Evolutionary conservation across 2,888 invertebrate species (phyloP), one percentile per base, ranked within the genome.

Genomic region (Papilio gigon): DNA sequence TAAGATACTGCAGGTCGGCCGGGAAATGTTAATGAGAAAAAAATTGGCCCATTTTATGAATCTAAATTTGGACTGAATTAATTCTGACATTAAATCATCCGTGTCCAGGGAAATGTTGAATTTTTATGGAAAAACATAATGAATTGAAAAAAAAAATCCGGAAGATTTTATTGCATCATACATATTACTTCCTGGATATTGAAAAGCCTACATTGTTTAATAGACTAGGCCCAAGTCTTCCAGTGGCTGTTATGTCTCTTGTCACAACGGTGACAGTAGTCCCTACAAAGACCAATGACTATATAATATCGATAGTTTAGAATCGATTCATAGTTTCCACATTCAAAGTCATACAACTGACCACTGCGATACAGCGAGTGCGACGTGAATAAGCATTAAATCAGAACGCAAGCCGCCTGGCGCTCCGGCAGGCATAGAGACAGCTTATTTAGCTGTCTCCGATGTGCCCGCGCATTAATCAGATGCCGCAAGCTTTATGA

Each of bases 1-100:
- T 88, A 87, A 83, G 85, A 80, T 63, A 65, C 68, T 61, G 33
- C 63, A 42, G 33, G 42, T 59, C 63, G 63, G 58, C 44, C 44
- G 27, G 35, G 27, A 47, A 53, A 22, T 65, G 44, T 35, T 44
- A 35, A 65, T 30, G 58, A 37, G 58, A 11, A 30, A 35, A 20
- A 44, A 65, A 44, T 35, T 35, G 35, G 22, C 4, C 35, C 59
- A 9, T 56, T 35, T 59, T 59, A 59, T 37, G 37, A 37, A 37
- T 59, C 33, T 35, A 17, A 59, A 22, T 17, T 37, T 35, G 2
- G 14, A 37, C 22, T 22, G 17, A 40, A 27, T 65, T 65, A 33
- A 9, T 17, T 62, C 11, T n/a, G 20, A 6, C 20, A 56, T 30
- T 62, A 27, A 42, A 44, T 62, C 25, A 27, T 27, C 11, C 27